Conservation (phyloP, 30 jellyfish, hydroid and myxozoan genomes). For the Rhopilema esculentum region DNA sequence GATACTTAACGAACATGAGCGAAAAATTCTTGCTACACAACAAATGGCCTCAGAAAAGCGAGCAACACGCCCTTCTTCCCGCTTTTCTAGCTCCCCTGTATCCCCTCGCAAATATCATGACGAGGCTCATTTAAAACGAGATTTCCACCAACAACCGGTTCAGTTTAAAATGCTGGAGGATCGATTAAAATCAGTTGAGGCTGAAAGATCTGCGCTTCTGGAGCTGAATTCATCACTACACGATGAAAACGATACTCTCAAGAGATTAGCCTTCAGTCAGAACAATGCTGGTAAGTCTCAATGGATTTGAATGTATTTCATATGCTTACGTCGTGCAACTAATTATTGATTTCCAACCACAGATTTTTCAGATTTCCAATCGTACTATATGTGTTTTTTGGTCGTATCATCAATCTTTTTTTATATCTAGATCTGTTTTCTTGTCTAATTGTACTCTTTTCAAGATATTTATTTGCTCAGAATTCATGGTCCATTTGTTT, state of each 20-base stretch:
- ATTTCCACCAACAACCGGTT: slow-evolving; percentile 17
- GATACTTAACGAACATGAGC: slow-evolving; percentile 66
- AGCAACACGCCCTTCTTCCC: slow-evolving; percentile 1
- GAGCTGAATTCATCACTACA: slow-evolving; percentile 73
- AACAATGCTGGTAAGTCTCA: slow-evolving; percentile 42
- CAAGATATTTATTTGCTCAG: too few species aligned
- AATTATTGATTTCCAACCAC: too few species aligned
- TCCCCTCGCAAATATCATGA: slow-evolving; percentile 8
- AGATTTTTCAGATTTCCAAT: too few species aligned
- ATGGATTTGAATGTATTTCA: background rate
- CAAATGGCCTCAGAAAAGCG: slow-evolving; percentile 15
- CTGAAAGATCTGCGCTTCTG: slow-evolving; percentile 60
- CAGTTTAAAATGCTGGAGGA: slow-evolving; percentile 47
- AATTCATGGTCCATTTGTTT: too few species aligned
- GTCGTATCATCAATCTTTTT: too few species aligned
- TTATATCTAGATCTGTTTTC: too few species aligned
- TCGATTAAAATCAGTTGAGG: slow-evolving; percentile 59
- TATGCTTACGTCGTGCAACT: background rate
- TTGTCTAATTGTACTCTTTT: too few species aligned
- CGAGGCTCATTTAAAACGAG: background rate
- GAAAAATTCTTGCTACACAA: slow-evolving; percentile 35
- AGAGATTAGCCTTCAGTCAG: slow-evolving; percentile 40
- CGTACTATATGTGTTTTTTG: too few species aligned
- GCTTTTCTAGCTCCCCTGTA: slow-evolving; percentile 31
- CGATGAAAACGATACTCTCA: slow-evolving; percentile 66